Percentiles rank a stretch among this genome's conserved stretches.
These are phyloP conservation scores for Tillus elongatus DNA, from an alignment of 2,888 invertebrate species.

Conservation along the genomic window DNA sequence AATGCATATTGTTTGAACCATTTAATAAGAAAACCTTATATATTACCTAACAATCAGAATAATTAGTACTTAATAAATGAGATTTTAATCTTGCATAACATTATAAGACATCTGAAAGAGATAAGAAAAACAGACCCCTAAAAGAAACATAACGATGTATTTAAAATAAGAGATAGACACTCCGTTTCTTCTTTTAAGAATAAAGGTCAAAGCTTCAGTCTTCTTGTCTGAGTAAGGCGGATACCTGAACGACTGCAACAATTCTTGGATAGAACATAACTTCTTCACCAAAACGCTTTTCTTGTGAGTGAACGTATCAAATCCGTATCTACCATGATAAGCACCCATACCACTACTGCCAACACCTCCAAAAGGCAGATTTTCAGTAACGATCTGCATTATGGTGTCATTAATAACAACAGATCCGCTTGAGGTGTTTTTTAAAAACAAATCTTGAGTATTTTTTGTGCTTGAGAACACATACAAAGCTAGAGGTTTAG, in stretches of 20 bases:
- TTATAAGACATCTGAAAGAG: no score
- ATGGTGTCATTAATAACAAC: slow-evolving; percentile 79
- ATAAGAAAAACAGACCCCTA: slow-evolving; percentile 56
- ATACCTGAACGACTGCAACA: slow-evolving; percentile 60
- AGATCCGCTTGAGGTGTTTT: slow-evolving; percentile 71
- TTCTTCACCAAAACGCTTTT: slow-evolving; percentile 67
- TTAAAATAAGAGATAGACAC: slow-evolving; percentile 53
- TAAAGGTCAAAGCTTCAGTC: slow-evolving; percentile 48
- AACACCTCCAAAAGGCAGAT: slow-evolving; percentile 95
- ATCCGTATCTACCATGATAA: slow-evolving; percentile 86
- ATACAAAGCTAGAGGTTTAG: slow-evolving; percentile 86
- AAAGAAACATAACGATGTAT: slow-evolving; percentile 56
- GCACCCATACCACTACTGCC: slow-evolving; percentile 89
- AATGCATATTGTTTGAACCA: no score
- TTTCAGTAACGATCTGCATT: slow-evolving; percentile 76
- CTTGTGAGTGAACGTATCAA: slow-evolving; percentile 89
- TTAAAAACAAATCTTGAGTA: slow-evolving; percentile 52
- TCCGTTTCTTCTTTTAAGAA: slow-evolving; percentile 58
- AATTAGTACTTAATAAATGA: no score
- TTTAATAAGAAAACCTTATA: no score
- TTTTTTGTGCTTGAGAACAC: slow-evolving; percentile 62
- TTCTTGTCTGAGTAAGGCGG: slow-evolving; percentile 78
- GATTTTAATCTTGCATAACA: no score
- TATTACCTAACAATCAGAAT: no score
- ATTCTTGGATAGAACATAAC: slow-evolving; percentile 54